These are phyloP conservation scores for Coenonympha arcania DNA, from an alignment of 2,888 invertebrate genomes.

Conservation along the genomic window DNA sequence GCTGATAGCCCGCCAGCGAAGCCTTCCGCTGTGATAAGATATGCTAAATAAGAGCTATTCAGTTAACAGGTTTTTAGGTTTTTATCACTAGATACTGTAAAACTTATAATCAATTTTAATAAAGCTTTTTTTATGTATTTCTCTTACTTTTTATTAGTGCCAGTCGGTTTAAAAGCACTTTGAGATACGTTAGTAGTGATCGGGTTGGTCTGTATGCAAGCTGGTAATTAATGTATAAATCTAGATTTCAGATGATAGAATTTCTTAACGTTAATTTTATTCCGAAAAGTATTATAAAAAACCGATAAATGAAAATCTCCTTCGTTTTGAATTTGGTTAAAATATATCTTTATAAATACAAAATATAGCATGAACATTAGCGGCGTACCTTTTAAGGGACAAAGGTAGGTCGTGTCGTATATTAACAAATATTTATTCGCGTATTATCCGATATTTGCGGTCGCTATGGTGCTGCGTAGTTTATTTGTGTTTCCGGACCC, in stretches of 20 bases:
- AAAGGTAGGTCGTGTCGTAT: conserved; percentile 4
- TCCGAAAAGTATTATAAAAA: too few species aligned
- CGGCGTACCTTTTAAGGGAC: conserved; percentile 4
- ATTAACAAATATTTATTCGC: conserved; percentile 14
- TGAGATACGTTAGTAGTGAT: too few species aligned
- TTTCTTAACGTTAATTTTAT: too few species aligned
- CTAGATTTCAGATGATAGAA: too few species aligned
- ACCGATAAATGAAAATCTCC: too few species aligned
- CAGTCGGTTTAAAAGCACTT: too few species aligned
- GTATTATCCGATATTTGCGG: conserved; percentile 12
- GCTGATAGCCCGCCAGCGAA: conserved; percentile 54
- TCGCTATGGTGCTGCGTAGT: conserved; percentile 11
- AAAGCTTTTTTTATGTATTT: too few species aligned
- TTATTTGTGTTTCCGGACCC: conserved; percentile 14
- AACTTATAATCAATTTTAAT: neutral
- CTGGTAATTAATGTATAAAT: too few species aligned
- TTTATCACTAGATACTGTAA: neutral
- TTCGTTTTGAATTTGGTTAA: neutral
- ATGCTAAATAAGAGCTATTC: conserved; percentile 7
- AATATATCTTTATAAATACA: neutral
- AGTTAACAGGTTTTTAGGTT: conserved; percentile 4
- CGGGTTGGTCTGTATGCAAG: too few species aligned
- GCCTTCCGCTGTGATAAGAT: conserved; percentile 29
- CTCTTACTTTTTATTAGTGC: too few species aligned
- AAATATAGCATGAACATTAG: neutral